phyloP scores from a whole-genome alignment of 2,113 vertebrate genomes.

The Mus pahari region DNA sequence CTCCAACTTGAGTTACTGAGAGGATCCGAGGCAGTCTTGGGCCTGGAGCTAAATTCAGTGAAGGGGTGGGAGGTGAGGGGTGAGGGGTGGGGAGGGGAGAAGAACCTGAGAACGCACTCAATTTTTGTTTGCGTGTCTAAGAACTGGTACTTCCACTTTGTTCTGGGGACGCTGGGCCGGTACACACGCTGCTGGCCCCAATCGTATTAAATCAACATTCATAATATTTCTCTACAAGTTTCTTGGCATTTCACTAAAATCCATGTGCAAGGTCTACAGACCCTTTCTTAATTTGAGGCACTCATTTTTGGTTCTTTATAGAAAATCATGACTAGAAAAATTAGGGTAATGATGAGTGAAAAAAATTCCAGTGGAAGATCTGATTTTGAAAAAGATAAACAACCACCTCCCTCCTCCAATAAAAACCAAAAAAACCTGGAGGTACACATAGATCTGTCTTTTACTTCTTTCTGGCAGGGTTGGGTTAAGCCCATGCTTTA shows the following conservation, averaged over 20 bases:
- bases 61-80: no score
- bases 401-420: background rate
- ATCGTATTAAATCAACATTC: background rate
- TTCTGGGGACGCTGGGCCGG: background rate
- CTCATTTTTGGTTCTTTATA: background rate
- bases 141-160: background rate
- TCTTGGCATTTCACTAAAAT: background rate
- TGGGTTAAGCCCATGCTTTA: accelerated
- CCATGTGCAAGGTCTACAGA: background rate
- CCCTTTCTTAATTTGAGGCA: background rate
- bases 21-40: background rate
- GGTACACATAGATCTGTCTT: background rate
- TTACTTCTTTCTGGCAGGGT: background rate
- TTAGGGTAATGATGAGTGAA: background rate
- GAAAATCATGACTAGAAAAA: background rate
- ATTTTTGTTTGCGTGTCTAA: background rate
- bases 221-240: background rate
- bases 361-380: background rate
- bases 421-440: background rate
- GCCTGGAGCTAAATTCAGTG: background rate
- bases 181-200: background rate
- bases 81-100: background rate
- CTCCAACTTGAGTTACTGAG: background rate
- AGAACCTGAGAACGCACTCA: background rate
- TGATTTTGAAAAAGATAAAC: background rate